These are phyloP conservation scores for Mesorhabditis belari DNA, from an alignment of 2,888 invertebrate genomes.

Conservation along the genomic window DNA sequence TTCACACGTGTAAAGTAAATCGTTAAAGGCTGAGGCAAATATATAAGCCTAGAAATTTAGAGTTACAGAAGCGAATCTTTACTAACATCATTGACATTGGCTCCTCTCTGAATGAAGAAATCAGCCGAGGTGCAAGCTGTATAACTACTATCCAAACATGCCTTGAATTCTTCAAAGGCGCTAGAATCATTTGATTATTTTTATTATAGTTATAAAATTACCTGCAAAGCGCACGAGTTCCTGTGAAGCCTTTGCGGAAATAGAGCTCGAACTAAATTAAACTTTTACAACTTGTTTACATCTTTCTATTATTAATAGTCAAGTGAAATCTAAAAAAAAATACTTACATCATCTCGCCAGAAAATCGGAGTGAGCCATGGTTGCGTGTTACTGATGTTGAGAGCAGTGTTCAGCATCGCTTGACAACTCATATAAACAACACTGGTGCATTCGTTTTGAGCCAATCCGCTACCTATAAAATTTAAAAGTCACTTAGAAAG, in stretches of 20 bases:
- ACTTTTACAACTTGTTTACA: too few species aligned
- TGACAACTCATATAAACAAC: constrained; percentile 16
- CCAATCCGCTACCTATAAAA: too few species aligned
- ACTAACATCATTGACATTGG: constrained; percentile 4
- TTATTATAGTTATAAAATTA: too few species aligned
- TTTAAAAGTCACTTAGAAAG: too few species aligned
- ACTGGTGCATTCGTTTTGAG: too few species aligned
- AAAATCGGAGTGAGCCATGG: constrained; percentile 22
- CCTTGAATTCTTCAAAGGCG: constrained; percentile 35
- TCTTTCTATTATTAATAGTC: too few species aligned
- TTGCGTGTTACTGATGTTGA: constrained; percentile 16
- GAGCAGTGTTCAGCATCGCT: constrained; percentile 8
- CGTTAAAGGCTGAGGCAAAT: constrained; percentile 35
- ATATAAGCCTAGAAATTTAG: too few species aligned
- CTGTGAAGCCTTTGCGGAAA: constrained; percentile 22
- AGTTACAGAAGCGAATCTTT: too few species aligned
- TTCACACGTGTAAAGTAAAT: constrained; percentile 39
- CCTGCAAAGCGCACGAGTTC: constrained; percentile 31
- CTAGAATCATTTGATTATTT: too few species aligned
- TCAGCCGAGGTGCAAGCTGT: constrained; percentile 23
- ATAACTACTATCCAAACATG: constrained; percentile 26
- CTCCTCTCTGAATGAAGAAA: constrained; percentile 18
- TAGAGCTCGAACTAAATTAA: constrained; percentile 24
- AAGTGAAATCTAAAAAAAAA: too few species aligned
- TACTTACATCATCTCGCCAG: constrained; percentile 18